phyloP scores from a whole-genome alignment of 2,113 vertebrate genomes.

The Chaenogobius annularis region DNA sequence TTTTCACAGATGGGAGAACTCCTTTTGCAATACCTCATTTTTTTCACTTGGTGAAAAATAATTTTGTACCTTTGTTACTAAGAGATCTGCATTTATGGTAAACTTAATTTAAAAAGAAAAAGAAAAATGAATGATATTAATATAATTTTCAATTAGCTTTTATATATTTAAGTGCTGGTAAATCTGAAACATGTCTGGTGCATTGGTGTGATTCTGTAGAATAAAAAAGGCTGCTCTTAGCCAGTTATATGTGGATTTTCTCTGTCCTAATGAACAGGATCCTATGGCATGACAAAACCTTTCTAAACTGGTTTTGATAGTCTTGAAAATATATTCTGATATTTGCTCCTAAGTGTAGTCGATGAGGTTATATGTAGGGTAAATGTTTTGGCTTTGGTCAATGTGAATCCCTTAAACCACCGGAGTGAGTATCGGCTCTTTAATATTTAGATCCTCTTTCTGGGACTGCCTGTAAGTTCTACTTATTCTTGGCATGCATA shows the following conservation, averaged over 20 bases:
- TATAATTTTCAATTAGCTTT: conserved; percentile 99
- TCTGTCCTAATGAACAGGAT: conserved; percentile 90
- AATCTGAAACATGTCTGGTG: conserved; percentile 89
- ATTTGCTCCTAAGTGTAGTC: conserved; percentile 74
- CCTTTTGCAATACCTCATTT: conserved; percentile 99
- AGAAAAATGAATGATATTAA: conserved; percentile 95
- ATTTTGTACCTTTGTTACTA: conserved; percentile 99
- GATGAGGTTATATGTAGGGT: conserved; percentile 64
- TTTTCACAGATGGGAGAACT: conserved; percentile 99
- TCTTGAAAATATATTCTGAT: conserved; percentile 77
- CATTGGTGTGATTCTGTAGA: conserved; percentile 97
- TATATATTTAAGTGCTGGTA: conserved; percentile 99
- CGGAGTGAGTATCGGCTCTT: conserved; percentile 93
- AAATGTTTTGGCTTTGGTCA: conserved; percentile 85
- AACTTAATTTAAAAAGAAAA: conserved; percentile 92
- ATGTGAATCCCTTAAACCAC: conserved; percentile 95
- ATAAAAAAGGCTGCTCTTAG: conserved; percentile 86
- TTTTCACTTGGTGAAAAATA: conserved; percentile 99
- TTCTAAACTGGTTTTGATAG: conserved; percentile 77
- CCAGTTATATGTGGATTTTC: conserved; percentile 86
- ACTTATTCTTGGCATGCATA: conserved; percentile 98
- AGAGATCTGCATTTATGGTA: conserved; percentile 97
- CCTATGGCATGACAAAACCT: conserved; percentile 83
- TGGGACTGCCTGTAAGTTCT: conserved; percentile 76
- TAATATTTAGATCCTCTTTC: conserved; percentile 80